Evolutionary conservation across 2,113 vertebrate genomes (phyloP), one percentile per base, ranked within the genome.

Genomic region (Axis porcinus): DNA sequence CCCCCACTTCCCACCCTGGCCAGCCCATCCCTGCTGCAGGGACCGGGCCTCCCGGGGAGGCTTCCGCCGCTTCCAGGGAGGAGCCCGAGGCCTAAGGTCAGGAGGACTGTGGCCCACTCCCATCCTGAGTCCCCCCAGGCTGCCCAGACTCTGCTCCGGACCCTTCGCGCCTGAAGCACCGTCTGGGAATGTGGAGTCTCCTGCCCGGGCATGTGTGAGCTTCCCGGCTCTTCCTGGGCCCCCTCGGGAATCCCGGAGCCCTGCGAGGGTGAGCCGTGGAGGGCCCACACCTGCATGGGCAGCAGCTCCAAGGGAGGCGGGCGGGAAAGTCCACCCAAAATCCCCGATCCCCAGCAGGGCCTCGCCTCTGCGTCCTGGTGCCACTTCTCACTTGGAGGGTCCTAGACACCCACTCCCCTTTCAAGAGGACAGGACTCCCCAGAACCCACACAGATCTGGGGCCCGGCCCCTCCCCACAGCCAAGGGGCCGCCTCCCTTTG

Each of bases 41-140:
- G 11, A 19, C 90, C 87, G 33, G 10, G 7, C 0, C 21, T 28
- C 70, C 2, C 0, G 0, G 19, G 88, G 92, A 57, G 78, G 47
- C 11, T 60, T 40, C 52, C 87, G 27, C 57, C 13, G 6, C n/a
- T 86, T 14, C 52, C 14, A 19, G 74, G 45, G 9, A 33, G 33
- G 43, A 47, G 23, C 62, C 70, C 11, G 84, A 76, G 87, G 54
- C 17, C 57, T 62, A 28, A 93, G 70, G 25, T 43, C 36, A 76
- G 70, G 14, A 33, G 25, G 19, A 14, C 36, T 27, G 23, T 27
- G 36, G 36, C 70, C 12, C 70, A 43, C 12, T 6, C 33, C 47
- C 1, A 17, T 4, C 27, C 62, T 14, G 0, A 28, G 0, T 21
- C 43, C 2, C 0, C 36, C 12, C 21, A 3, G 5, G 33, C 50